Conservation (phyloP, 2,888 invertebrate species). For the Acanthosepion pharaonis region DNA sequence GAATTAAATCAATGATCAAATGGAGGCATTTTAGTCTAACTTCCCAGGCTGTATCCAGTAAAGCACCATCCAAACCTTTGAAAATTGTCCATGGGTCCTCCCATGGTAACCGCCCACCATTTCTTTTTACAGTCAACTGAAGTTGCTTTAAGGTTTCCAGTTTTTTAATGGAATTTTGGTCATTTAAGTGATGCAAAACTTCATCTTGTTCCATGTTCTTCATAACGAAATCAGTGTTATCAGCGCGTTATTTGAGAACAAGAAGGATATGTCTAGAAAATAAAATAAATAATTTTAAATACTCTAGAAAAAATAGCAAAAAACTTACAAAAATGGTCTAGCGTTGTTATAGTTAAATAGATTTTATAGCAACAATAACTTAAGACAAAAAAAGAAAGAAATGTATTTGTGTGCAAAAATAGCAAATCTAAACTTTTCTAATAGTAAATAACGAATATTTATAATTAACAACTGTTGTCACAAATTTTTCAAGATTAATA, state of each 20-base stretch:
- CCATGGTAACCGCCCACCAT: slow-evolving; percentile 71
- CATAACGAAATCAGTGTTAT: slow-evolving; percentile 57
- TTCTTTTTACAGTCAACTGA: slow-evolving; percentile 68
- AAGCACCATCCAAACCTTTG: slow-evolving; percentile 72
- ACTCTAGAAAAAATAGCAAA: too few relatives aligned
- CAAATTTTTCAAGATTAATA: too few relatives aligned
- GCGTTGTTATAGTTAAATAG: too few relatives aligned
- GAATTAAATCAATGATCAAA: slow-evolving; percentile 72
- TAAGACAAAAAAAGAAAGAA: too few relatives aligned
- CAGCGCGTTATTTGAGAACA: not conserved
- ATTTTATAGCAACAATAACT: too few relatives aligned
- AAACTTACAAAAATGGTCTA: too few relatives aligned
- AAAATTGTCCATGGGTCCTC: slow-evolving; percentile 70
- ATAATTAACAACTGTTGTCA: too few relatives aligned
- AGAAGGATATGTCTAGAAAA: not conserved
- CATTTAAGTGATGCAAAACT: slow-evolving; percentile 69
- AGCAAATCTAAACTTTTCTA: too few relatives aligned
- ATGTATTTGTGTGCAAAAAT: too few relatives aligned
- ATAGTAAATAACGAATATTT: too few relatives aligned
- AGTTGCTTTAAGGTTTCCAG: slow-evolving; percentile 71
- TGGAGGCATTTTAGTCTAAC: slow-evolving; percentile 75
- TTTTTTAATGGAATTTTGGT: slow-evolving; percentile 71
- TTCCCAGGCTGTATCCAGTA: slow-evolving; percentile 76
- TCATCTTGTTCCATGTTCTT: slow-evolving; percentile 74
- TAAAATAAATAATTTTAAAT: not conserved